Conservation (phyloP, 2,888 invertebrate genomes). For the Diarsia mendica region DNA sequence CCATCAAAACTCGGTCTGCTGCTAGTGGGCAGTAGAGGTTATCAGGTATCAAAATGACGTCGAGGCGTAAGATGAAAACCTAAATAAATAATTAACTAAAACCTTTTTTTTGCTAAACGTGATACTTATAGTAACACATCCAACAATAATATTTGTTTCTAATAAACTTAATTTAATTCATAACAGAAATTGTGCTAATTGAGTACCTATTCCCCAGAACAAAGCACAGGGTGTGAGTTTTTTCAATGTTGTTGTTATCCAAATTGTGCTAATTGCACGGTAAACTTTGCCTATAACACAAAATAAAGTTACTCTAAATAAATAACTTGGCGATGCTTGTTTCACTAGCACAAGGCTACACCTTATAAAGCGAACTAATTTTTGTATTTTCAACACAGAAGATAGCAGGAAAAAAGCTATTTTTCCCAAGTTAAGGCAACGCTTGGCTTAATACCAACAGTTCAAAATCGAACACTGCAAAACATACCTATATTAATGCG, state of each 20-base stretch:
- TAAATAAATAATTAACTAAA: conserved; percentile 45
- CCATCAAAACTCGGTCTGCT: conserved; percentile 48
- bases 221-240: not conserved
- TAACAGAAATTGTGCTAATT: conserved; percentile 36
- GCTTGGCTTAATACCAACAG: not conserved
- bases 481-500: not conserved
- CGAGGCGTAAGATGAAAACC: conserved; percentile 46
- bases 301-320: conserved; percentile 10
- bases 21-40: conserved; percentile 43
- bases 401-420: not conserved
- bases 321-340: not conserved
- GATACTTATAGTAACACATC: conserved; percentile 19
- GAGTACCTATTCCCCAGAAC: not conserved
- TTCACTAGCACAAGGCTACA: not conserved
- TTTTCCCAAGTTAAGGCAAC: not conserved
- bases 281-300: conserved; percentile 9
- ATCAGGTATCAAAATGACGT: conserved; percentile 17
- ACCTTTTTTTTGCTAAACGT: conserved; percentile 28
- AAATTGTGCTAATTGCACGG: not conserved
- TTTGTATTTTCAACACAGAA: not conserved
- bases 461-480: not conserved
- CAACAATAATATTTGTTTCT: conserved; percentile 22
- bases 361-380: not conserved
- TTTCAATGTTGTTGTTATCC: not conserved
- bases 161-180: conserved; percentile 18